Conservation (phyloP, 2,797 vertebrate species). For the Dromococcyx pavoninus region DNA sequence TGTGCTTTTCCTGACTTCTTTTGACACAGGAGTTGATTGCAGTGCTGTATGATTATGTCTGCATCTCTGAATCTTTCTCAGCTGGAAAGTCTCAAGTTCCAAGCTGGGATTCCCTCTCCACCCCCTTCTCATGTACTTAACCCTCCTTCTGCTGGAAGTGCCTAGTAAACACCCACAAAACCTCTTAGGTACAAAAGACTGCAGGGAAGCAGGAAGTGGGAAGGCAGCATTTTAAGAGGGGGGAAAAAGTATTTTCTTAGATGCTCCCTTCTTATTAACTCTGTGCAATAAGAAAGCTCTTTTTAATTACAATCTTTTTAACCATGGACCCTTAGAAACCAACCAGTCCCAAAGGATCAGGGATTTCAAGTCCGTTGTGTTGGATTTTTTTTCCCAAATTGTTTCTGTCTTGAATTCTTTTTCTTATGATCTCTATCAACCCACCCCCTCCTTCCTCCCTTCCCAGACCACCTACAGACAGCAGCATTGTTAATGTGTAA, state of each 20-base stretch:
- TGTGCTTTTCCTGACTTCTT: constrained; percentile 43
- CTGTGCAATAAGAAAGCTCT: background rate
- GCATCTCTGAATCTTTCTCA: constrained; percentile 69
- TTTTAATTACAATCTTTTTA: background rate
- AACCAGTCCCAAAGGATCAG: background rate
- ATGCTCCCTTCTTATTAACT: background rate
- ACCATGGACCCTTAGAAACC: background rate
- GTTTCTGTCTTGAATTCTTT: background rate
- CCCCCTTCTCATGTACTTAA: constrained; percentile 71
- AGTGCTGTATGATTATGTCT: constrained; percentile 67
- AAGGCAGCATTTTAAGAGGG: background rate
- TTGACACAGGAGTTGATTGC: constrained; percentile 66
- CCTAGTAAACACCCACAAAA: background rate
- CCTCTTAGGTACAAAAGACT: background rate
- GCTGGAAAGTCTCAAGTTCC: constrained; percentile 79
- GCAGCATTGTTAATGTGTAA: background rate
- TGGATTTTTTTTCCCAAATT: too few species aligned
- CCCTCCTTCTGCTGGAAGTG: constrained; percentile 70
- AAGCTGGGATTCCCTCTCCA: constrained; percentile 76
- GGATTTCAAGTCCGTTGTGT: background rate
- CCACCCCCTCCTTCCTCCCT: background rate
- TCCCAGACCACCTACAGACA: background rate
- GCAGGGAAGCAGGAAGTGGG: background rate
- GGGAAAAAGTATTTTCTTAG: background rate
- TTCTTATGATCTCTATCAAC: background rate